phyloP scores from a whole-genome alignment of 92 coral and sea anemone genomes.

The Porites lobata region DNA sequence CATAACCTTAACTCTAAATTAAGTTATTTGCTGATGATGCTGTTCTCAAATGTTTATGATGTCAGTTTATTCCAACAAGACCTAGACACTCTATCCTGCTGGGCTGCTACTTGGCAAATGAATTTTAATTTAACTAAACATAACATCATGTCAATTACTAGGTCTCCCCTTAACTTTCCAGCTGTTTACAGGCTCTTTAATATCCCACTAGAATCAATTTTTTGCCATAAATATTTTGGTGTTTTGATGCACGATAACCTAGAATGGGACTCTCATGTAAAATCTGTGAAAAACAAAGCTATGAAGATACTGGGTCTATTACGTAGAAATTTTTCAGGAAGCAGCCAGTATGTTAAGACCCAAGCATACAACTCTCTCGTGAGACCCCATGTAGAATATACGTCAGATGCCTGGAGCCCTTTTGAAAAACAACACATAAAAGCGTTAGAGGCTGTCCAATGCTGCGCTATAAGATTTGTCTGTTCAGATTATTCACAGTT shows the following conservation, averaged over 20 bases:
- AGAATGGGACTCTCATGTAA: slow-evolving; percentile 51
- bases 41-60: too few relatives aligned
- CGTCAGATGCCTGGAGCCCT: slow-evolving; percentile 34
- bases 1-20: too few relatives aligned
- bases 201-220: neutral
- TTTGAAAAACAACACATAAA: slow-evolving; percentile 47
- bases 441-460: neutral
- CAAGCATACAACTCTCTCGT: slow-evolving; percentile 41
- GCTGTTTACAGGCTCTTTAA: neutral
- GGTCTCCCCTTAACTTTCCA: slow-evolving; percentile 7
- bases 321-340: slow-evolving; percentile 19
- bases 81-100: too few relatives aligned
- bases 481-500: neutral
- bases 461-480: too few relatives aligned
- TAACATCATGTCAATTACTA: slow-evolving; percentile 24
- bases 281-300: slow-evolving; percentile 29
- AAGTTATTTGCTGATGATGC: too few relatives aligned
- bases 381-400: slow-evolving; percentile 46
- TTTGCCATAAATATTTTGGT: slow-evolving; percentile 42
- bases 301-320: slow-evolving; percentile 14
- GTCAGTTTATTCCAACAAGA: too few relatives aligned
- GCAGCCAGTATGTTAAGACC: too few relatives aligned
- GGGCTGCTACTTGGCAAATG: too few relatives aligned
- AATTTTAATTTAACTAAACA: neutral
- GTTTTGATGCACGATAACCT: slow-evolving; percentile 49